Base-by-base conservation (phyloP, 2,888 invertebrate species). In the Anthophora plumipes region DNA sequence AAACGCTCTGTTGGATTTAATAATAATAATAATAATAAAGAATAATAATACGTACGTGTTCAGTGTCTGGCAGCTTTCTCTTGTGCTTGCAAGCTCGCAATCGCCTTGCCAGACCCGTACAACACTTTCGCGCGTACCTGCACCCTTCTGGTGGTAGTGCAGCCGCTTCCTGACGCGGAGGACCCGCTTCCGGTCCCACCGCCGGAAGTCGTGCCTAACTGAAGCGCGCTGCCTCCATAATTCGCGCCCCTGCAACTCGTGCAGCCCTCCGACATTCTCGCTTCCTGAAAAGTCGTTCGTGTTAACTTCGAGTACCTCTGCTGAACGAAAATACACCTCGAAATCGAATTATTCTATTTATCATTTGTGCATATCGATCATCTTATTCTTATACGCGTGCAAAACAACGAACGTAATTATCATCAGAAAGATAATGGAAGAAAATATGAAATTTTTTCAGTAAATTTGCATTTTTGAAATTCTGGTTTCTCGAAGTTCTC, bases 111-210 rank as follows among this genome's bases (percentile, higher is more conserved):
- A 17, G 92, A 91, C 9, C 92, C 92, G 80, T 92, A 92, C 50
- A 92, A 87, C 67, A 92, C 90, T 83, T 92, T 92, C 48, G 92
- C 92, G 46, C 92, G 91, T 37, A 92, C 91, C 77, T 92, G 92
- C 1, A 92, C 92, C 52, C 89, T 89, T 59, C 89, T 87, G 50
- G 89, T 86, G 37, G 88, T 64, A 0, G 82, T 63, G 74, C 85
- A 83, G 72, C 74, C 64, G 25, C 54, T 67, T 20, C 81, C 81
- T 43, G 86, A 22, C 17, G 80, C 77, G 37, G 88, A 64, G 50
- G 90, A 75, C 55, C 87, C 84, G 55, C 82, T 87, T 84, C 90
- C 91, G 73, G 86, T 82, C 52, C 89, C 85, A 72, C 89, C 88
- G 54, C 89, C 90, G 72, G 90, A 82, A 85, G 86, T 76, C 68